Percentiles rank a stretch among this genome's conserved stretches.
Conservation (phyloP, 2,113 vertebrate species). For the Glaucidium brasilianum region DNA sequence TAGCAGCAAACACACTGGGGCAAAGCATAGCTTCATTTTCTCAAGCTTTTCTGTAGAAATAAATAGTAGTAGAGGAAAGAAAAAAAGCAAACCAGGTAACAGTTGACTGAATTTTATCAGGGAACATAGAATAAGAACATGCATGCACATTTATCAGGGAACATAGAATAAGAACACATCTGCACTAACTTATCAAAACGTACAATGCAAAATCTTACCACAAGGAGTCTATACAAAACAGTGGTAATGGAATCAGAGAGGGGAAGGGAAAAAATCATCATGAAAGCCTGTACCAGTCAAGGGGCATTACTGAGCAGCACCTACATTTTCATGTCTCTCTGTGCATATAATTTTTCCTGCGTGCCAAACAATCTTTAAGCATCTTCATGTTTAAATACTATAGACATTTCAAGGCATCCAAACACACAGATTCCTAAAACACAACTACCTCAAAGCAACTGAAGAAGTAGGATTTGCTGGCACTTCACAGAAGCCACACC, state of each 20-base stretch:
- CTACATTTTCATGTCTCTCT: background rate
- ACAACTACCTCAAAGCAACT: background rate
- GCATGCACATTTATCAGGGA: background rate
- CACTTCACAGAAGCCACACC: background rate
- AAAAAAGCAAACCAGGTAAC: background rate
- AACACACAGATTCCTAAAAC: constrained; percentile 1
- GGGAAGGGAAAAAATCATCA: background rate
- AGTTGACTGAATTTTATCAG: background rate
- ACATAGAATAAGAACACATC: background rate
- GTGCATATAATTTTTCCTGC: background rate
- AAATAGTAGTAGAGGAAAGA: background rate
- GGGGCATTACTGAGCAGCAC: constrained; percentile 29
- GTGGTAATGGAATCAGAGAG: constrained; percentile 14
- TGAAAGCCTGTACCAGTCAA: background rate
- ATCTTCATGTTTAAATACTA: constrained; percentile 9
- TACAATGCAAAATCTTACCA: constrained; percentile 67
- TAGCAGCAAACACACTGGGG: background rate
- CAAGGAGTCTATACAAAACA: constrained; percentile 67
- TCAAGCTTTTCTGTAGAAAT: background rate
- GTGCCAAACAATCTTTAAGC: background rate
- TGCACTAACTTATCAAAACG: background rate
- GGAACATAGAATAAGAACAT: background rate
- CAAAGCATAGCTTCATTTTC: background rate
- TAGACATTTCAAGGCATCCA: background rate
- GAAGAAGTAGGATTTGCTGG: constrained; percentile 3